phyloP scores from a whole-genome alignment of 2,113 vertebrate genomes.

The Pseudolaguvia tuberculata region DNA sequence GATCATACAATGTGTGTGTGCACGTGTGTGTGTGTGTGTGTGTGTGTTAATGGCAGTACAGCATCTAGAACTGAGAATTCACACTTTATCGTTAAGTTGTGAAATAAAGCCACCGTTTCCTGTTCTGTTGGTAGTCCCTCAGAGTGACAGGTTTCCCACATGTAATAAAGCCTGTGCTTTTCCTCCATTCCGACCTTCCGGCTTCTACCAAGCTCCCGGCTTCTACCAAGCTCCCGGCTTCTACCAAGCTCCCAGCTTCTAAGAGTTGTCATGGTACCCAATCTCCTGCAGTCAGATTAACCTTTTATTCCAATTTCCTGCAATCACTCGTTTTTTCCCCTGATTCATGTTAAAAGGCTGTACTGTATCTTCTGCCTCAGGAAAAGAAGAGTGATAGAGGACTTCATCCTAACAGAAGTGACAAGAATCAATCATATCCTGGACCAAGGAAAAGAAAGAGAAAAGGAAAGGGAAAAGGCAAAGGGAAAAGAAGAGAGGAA shows the following conservation, averaged over 20 bases:
- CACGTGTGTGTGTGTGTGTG: too few relatives aligned
- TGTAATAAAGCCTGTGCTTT: background rate
- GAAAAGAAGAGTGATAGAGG: background rate
- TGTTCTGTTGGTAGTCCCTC: background rate
- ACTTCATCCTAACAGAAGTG: background rate
- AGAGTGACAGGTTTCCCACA: background rate
- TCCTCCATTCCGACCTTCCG: conserved; percentile 3
- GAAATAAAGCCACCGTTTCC: background rate
- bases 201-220: too few relatives aligned
- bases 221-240: too few relatives aligned
- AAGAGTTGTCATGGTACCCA: conserved; percentile 47
- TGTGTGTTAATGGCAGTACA: too few relatives aligned
- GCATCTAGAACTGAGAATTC: background rate
- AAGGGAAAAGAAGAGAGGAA: background rate
- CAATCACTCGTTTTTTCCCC: conserved; percentile 39
- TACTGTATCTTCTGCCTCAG: background rate
- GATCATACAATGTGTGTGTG: too few relatives aligned
- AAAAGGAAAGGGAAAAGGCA: background rate
- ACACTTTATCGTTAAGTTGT: too few relatives aligned
- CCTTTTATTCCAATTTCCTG: conserved; percentile 45
- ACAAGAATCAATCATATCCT: too few relatives aligned
- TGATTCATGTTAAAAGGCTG: conserved; percentile 31
- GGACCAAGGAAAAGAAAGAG: background rate
- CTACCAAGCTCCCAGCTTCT: conserved; percentile 16
- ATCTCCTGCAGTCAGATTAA: conserved; percentile 40